Evolutionary conservation across 1,140 invertebrate genomes (phyloP).

Genomic region (Cherax quadricarinatus): DNA sequence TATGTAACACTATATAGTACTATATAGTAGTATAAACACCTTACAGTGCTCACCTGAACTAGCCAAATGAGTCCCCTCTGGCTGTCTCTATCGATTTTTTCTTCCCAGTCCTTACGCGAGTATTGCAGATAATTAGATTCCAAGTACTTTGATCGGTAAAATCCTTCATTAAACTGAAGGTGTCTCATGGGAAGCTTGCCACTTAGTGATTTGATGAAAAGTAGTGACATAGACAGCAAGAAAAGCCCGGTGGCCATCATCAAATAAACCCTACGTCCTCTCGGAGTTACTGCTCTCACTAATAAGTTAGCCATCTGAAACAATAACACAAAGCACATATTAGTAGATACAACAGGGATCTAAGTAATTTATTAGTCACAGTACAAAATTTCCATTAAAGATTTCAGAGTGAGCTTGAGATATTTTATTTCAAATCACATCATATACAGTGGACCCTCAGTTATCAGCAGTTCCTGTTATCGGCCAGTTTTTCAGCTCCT

Average conservation of each 20-base stretch:
- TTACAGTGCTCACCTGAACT: slow-evolving; percentile 12
- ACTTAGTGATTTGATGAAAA: slow-evolving; percentile 4
- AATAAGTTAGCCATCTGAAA: slow-evolving; percentile 18
- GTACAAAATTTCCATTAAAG: too few species aligned
- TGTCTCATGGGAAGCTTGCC: not conserved
- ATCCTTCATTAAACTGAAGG: slow-evolving; percentile 2
- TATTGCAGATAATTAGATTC: slow-evolving; percentile 25
- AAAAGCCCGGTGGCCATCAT: slow-evolving; percentile 25
- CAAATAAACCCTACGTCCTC: slow-evolving; percentile 40
- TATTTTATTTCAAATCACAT: too few species aligned
- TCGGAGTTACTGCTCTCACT: slow-evolving; percentile 10
- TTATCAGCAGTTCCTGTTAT: too few species aligned
- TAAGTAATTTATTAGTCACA: too few species aligned
- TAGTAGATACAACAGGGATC: too few species aligned
- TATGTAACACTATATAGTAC: not conserved
- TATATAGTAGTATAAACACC: slow-evolving; percentile 1
- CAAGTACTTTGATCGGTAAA: not conserved
- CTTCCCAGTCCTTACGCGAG: slow-evolving; percentile 34
- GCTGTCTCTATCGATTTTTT: slow-evolving; percentile 17
- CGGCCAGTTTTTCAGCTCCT: too few species aligned
- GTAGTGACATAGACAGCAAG: slow-evolving; percentile 21
- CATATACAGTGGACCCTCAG: too few species aligned
- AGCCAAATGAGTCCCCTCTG: slow-evolving; percentile 31
- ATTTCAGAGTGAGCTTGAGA: too few species aligned
- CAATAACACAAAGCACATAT: too few species aligned